Base-by-base conservation (phyloP, 1,140 invertebrate genomes). In the Drosophila willistoni region DNA sequence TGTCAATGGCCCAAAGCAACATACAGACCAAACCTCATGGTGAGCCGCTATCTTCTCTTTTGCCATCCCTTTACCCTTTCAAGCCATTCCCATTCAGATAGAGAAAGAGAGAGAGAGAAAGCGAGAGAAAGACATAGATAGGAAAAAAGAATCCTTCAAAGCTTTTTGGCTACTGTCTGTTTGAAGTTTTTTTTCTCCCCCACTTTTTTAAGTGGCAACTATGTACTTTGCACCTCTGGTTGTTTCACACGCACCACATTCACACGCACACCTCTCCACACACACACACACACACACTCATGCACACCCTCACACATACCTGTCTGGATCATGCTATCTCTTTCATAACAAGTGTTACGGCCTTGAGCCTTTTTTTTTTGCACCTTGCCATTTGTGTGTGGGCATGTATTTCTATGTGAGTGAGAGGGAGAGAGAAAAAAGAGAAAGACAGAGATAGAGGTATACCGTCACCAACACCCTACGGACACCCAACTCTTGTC, bases 121-220 rank as follows among this genome's bases (percentile, higher is more conserved):
- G 22, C 19, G n/a, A 10, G 13, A n/a, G 13, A 65, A 17, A 39
- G 3, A 61, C 22, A 41, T 29, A 29, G 29, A 29, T 29, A 7
- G 29, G 5, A 7, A 22, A n/a, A 36, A 33, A 68, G 51, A 51
- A 44, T 65, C 51, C 65, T 76, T 76, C 66, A 76, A 76, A 75
- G 73, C 72, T 76, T 76, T 76, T 76, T 76, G 73, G 72, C 73
- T 76, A 73, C 73, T 75, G 71, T 76, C 75, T 76, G 73, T 76
- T 76, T 76, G 72, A 76, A 76, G 73, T 73, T 73, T 70, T 71
- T 66, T 39, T n/a, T 59, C 36, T 41, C 39, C 51, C 66, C 39
- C 66, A 33, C 65, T 72, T 65, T 68, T 75, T 76, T 75, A 76
- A 75, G 72, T 76, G 73, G 73, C 73, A 76, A 75, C 73, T 76